These are phyloP conservation scores for Leptobrachium ailaonicum DNA, from an alignment of 2,113 vertebrate species.

Conservation along the genomic window DNA sequence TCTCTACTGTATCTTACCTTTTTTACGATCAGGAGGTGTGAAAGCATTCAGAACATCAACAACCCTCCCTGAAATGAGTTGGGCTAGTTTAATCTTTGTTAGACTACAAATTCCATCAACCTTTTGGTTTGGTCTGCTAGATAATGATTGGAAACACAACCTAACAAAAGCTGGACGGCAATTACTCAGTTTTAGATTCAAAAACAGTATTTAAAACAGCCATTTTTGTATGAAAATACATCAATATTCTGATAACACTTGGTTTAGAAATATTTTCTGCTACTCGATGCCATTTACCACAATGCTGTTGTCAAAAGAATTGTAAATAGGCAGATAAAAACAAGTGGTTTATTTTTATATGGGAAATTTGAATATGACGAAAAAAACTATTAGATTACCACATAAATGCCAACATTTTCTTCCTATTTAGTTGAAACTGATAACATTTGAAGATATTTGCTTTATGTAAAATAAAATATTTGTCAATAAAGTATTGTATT, in stretches of 20 bases:
- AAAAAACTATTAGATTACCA: conserved; percentile 52
- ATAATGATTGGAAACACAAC: too few species aligned
- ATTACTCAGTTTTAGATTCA: conserved; percentile 1
- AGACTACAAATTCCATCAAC: too few species aligned
- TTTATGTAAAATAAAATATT: conserved; percentile 30
- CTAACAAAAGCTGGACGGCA: too few species aligned
- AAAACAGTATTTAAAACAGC: conserved; percentile 68
- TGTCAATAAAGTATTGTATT: conserved; percentile 39
- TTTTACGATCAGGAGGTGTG: background rate
- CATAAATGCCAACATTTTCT: background rate
- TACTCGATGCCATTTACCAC: conserved; percentile 52
- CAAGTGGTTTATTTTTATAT: conserved; percentile 70
- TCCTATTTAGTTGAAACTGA: background rate
- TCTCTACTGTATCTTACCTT: conserved; percentile 65
- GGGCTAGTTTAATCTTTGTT: too few species aligned
- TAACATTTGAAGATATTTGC: conserved; percentile 13
- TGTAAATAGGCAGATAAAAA: conserved; percentile 63
- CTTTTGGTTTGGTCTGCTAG: too few species aligned
- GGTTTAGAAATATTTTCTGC: conserved; percentile 25
- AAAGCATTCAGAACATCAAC: too few species aligned
- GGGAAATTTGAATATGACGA: conserved; percentile 67
- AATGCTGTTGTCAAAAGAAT: conserved; percentile 54
- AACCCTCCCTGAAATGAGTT: too few species aligned
- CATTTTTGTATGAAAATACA: conserved; percentile 52
- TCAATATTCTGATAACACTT: conserved; percentile 38